phyloP scores from a whole-genome alignment of 2,113 vertebrate species.

The Vimba vimba region DNA sequence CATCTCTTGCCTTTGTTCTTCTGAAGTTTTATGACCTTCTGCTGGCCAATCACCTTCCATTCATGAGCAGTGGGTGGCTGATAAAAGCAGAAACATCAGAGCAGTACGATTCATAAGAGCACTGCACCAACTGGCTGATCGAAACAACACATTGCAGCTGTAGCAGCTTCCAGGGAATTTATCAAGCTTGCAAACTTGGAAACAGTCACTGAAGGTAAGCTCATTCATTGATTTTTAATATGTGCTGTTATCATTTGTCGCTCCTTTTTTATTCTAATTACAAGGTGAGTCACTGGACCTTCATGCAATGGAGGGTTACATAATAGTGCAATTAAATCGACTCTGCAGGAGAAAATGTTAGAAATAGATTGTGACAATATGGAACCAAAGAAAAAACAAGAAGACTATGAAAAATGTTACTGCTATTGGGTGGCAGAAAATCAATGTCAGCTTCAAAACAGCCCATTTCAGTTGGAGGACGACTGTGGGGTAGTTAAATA shows the following conservation, averaged over 20 bases:
- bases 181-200: slow-evolving; percentile 34
- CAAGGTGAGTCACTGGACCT: not conserved
- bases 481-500: not conserved
- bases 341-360: not conserved
- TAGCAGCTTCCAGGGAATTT: not conserved
- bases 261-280: slow-evolving; percentile 21
- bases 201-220: slow-evolving; percentile 45
- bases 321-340: slow-evolving; percentile 26
- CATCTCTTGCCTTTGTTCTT: slow-evolving; percentile 52
- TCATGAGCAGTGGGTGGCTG: slow-evolving; percentile 47
- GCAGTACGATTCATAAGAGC: slow-evolving; percentile 25
- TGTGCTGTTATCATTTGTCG: not conserved
- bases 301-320: slow-evolving; percentile 33
- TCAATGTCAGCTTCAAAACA: not conserved
- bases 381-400: not conserved
- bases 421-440: not conserved
- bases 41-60: slow-evolving; percentile 60
- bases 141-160: slow-evolving; percentile 33
- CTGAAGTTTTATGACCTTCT: slow-evolving; percentile 65
- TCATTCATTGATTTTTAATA: not conserved
- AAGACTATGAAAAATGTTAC: not conserved
- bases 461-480: not conserved
- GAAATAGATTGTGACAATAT: not conserved
- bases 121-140: slow-evolving; percentile 23
- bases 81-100: slow-evolving; percentile 56